These are phyloP conservation scores for Himantopus leucocephalus DNA, from an alignment of 2,113 vertebrate genomes.

Conservation along the genomic window DNA sequence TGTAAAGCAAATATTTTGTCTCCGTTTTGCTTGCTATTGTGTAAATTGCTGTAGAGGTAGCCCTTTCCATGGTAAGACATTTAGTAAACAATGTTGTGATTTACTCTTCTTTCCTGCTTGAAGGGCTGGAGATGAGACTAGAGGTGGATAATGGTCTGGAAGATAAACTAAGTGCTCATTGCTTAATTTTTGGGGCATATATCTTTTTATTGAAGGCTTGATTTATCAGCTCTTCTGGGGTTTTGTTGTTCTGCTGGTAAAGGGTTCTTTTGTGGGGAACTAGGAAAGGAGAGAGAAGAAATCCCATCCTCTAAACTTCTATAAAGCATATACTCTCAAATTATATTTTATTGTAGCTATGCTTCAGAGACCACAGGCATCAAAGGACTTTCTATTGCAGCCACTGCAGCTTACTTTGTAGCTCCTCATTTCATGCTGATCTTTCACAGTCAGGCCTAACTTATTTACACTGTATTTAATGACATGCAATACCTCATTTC, in stretches of 20 bases:
- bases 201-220: background rate
- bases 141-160: background rate
- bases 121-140: background rate
- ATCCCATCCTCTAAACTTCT: background rate
- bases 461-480: conserved; percentile 63
- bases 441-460: conserved; percentile 38
- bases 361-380: background rate
- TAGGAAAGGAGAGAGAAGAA: background rate
- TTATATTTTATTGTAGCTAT: background rate
- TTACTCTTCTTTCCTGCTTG: background rate
- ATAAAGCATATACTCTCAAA: background rate
- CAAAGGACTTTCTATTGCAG: background rate
- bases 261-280: background rate
- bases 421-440: conserved; percentile 34
- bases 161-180: background rate
- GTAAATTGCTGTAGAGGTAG: background rate
- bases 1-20: background rate
- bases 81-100: background rate
- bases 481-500: conserved; percentile 21
- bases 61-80: background rate
- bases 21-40: background rate
- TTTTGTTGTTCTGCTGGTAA: background rate
- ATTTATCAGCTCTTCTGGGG: background rate
- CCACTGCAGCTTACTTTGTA: background rate
- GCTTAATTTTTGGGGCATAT: background rate